Conservation (phyloP, 2,888 invertebrate genomes). For the Synanthedon myopaeformis region DNA sequence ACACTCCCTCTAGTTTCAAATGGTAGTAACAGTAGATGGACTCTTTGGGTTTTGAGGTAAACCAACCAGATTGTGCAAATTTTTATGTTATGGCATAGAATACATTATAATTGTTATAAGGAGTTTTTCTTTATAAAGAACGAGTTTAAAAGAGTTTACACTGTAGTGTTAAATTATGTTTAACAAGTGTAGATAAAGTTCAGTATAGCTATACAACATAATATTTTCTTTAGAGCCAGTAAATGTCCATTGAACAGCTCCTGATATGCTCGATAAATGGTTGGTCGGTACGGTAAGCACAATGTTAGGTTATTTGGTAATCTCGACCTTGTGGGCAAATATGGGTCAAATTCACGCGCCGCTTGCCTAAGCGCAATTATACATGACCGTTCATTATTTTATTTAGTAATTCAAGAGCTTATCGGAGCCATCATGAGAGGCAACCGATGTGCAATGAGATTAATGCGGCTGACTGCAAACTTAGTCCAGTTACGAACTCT, state of each 20-base stretch:
- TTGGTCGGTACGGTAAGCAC: slow-evolving; percentile 12
- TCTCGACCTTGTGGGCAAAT: slow-evolving; percentile 41
- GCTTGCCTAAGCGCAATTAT: slow-evolving; percentile 53
- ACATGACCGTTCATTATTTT: slow-evolving; percentile 50
- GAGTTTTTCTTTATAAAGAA: no score
- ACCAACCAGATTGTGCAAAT: no score
- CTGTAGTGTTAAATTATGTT: no score
- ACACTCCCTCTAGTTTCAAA: no score
- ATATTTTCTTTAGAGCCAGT: not conserved
- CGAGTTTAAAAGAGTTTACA: no score
- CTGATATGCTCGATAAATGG: slow-evolving; percentile 26
- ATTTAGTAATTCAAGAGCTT: slow-evolving; percentile 44
- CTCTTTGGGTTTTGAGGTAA: no score
- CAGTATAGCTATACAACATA: no score
- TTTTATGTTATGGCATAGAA: no score
- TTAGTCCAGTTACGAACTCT: no score
- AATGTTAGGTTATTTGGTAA: slow-evolving; percentile 37
- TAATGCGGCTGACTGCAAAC: not conserved
- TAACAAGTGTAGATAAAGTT: no score
- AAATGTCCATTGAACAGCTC: not conserved
- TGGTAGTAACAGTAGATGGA: no score
- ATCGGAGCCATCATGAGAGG: slow-evolving; percentile 23
- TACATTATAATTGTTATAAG: no score
- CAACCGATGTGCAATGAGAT: not conserved
- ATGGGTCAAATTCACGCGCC: slow-evolving; percentile 47